These are phyloP conservation scores for Atethmia centrago DNA, from an alignment of 2,888 invertebrate species.

Conservation along the genomic window DNA sequence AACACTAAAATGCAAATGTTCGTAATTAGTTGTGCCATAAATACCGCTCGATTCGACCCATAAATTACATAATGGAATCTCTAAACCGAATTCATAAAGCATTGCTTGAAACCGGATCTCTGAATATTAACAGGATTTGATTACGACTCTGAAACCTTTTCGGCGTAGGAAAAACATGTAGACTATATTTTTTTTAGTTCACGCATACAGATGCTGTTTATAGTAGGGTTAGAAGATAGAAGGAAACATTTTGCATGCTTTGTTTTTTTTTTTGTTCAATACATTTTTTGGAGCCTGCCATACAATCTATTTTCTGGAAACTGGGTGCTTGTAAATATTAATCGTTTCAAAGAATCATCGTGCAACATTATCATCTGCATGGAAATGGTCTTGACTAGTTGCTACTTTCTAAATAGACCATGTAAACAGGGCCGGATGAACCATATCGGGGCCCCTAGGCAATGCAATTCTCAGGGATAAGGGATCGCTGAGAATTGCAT, in stretches of 20 bases:
- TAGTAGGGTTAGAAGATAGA: slow-evolving; percentile 33
- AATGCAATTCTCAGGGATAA: no score
- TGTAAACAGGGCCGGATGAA: no score
- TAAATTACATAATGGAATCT: slow-evolving; percentile 81
- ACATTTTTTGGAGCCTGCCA: background rate
- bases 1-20: slow-evolving; percentile 80
- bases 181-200: slow-evolving; percentile 29
- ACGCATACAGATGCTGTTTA: slow-evolving; percentile 30
- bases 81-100: slow-evolving; percentile 75
- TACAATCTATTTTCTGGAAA: background rate
- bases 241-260: slow-evolving; percentile 21
- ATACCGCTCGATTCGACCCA: slow-evolving; percentile 76
- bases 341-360: background rate
- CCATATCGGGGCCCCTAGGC: no score
- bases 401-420: background rate
- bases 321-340: background rate
- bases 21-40: slow-evolving; percentile 81
- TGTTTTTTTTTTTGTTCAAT: slow-evolving; percentile 10
- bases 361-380: background rate
- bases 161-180: slow-evolving; percentile 46
- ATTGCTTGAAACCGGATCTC: slow-evolving; percentile 74
- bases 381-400: background rate
- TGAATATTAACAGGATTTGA: slow-evolving; percentile 72
- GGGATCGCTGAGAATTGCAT: no score
- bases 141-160: slow-evolving; percentile 64